Base-by-base conservation (phyloP, 2,888 invertebrate species). In the Resseliella maxima region DNA sequence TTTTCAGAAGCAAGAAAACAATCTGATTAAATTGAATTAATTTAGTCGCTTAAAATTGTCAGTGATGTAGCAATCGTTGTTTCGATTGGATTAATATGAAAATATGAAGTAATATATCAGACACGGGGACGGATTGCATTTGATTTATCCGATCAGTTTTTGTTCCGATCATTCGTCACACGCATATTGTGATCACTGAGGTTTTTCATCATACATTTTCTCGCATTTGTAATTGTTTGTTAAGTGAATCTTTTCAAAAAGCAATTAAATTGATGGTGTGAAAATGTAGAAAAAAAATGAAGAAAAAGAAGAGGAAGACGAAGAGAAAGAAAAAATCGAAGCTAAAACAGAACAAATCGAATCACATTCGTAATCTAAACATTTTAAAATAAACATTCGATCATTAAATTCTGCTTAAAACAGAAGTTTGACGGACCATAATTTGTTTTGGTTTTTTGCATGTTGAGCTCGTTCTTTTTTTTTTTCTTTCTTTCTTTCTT, bases 401-500 rank as follows among this genome's bases (percentile, higher is more conserved):
- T 36, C 81, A 81, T 81, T 36, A 81, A 36, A 21, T 36, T 81
- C 18, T 36, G n/a, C 21, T 81, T 81, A 81, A n/a, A 81, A 81
- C 36, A 81, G 81, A 81, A 81, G 35, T 81, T 81, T 81, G 36
- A 81, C 36, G 81, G 81, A 36, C 36, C 36, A 81, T 36, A 81
- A 81, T 81, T 81, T 81, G 36, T 36, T 36, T 59, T 59, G 27
- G 24, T 24, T 59, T 59, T 24, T n/a, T 59, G 59, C 59, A 24
- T n/a, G 15, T 59, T 50, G 41, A 2, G 41, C 41, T 41, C 41
- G 41, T 41, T 41, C 41, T 41, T 12, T 41, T 8, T 41, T 12
- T 41, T 12, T 41, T 12, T 41, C 41, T 41, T 12, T 41, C 41
- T 41, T 12, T 50, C 21, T 50, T 21, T 50, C 21, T 50, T 21